Conservation (phyloP, 2,797 vertebrate species). For the Naso thynnoides region DNA sequence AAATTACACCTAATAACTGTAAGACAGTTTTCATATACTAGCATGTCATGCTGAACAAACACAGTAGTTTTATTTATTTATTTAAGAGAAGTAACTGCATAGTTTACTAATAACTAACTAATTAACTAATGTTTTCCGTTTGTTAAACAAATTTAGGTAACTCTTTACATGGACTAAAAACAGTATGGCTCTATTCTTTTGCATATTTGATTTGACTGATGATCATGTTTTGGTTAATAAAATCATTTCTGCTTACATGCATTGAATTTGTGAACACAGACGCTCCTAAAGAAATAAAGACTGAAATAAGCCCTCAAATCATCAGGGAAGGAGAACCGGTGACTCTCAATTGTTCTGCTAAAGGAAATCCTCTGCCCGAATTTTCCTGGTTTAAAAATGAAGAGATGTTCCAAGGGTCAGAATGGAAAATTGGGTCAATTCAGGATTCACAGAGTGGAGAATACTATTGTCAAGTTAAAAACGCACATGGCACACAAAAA, state of each 20-base stretch:
- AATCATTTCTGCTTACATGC: neutral
- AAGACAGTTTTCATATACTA: neutral
- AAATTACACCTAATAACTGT: neutral
- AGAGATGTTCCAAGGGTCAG: accelerated
- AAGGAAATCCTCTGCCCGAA: constrained; percentile 33
- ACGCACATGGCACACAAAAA: accelerated
- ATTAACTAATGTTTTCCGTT: no score
- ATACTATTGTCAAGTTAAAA: constrained; percentile 65
- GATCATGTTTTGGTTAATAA: neutral
- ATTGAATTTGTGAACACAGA: constrained; percentile 57
- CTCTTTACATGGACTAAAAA: neutral
- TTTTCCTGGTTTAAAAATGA: constrained; percentile 58
- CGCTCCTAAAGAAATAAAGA: constrained; percentile 31
- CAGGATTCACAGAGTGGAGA: constrained; percentile 25
- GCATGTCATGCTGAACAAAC: neutral
- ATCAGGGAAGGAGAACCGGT: constrained; percentile 38
- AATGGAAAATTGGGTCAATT: neutral
- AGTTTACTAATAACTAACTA: no score
- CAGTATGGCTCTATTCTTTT: neutral
- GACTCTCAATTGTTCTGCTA: constrained; percentile 66
- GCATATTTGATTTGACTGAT: neutral
- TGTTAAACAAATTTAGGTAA: neutral
- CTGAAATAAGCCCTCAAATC: accelerated
- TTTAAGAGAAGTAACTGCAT: no score
- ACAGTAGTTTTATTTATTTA: neutral